phyloP scores from a whole-genome alignment of 2,797 vertebrate genomes.

The Loris lydekkerianus region DNA sequence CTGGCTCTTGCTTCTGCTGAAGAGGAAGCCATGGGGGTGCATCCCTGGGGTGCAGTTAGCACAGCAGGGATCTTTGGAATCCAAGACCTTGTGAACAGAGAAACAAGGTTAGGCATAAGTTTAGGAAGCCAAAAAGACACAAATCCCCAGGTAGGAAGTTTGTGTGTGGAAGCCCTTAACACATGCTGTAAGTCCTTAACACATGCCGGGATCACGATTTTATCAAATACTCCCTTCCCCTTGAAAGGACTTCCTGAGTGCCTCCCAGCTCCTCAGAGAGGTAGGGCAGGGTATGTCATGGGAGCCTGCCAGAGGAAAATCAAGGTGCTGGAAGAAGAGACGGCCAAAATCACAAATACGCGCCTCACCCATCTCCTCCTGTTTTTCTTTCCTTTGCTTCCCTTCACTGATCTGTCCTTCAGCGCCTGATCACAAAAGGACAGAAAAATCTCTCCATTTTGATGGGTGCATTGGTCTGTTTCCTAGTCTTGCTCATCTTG shows the following conservation, averaged over 20 bases:
- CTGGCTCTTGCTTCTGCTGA: neutral
- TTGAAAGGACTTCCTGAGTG: neutral
- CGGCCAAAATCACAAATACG: neutral
- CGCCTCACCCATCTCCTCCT: neutral
- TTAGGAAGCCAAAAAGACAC: constrained; percentile 28
- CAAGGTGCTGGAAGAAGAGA: neutral
- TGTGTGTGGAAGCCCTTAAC: neutral
- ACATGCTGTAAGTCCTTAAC: neutral
- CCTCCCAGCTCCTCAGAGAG: neutral
- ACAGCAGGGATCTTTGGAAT: neutral
- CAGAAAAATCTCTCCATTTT: neutral
- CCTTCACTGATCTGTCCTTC: neutral
- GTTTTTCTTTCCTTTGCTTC: neutral
- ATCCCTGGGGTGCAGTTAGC: neutral
- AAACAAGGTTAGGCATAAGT: neutral
- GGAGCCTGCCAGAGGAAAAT: neutral
- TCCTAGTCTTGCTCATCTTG: neutral
- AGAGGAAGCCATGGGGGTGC: neutral
- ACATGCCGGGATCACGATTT: neutral
- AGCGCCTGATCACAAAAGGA: neutral
- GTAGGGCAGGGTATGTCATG: neutral
- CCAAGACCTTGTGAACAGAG: neutral
- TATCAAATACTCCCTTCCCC: neutral
- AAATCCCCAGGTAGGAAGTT: neutral
- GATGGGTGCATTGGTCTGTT: neutral